Conservation (phyloP, 2,888 invertebrate species). For the Drosophila siamana region DNA sequence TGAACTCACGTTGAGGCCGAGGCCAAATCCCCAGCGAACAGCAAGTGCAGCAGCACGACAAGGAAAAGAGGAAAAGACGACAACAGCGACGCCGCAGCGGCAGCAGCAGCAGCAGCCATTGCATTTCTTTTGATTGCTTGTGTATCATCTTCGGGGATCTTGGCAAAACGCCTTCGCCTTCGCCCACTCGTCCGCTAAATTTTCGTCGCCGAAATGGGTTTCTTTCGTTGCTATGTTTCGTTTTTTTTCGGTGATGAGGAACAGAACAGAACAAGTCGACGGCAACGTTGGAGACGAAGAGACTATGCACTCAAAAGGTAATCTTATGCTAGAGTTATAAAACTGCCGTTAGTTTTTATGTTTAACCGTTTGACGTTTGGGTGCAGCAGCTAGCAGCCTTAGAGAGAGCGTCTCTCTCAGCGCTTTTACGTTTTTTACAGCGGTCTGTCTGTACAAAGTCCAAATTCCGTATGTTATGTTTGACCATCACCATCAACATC, state of each 20-base stretch:
- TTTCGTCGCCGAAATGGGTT: constrained; percentile 65
- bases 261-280: constrained; percentile 42
- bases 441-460: constrained; percentile 52
- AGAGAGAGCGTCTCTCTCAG: constrained; percentile 27
- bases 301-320: constrained; percentile 68
- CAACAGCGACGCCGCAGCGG: constrained; percentile 20
- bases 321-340: constrained; percentile 75
- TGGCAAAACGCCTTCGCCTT: constrained; percentile 48
- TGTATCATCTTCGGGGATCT: constrained; percentile 77
- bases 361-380: constrained; percentile 73
- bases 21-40: constrained; percentile 56
- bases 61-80: constrained; percentile 15
- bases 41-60: constrained; percentile 66
- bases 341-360: constrained; percentile 80
- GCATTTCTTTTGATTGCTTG: constrained; percentile 81
- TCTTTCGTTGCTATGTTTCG: constrained; percentile 45
- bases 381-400: constrained; percentile 58
- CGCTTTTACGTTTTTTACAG: constrained; percentile 38
- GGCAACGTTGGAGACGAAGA: constrained; percentile 36
- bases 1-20: constrained; percentile 62
- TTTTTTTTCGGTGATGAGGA: constrained; percentile 57
- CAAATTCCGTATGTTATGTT: constrained; percentile 57
- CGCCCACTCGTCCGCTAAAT: constrained; percentile 61
- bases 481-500: constrained; percentile 47
- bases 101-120: constrained; percentile 43